Evolutionary conservation across 2,113 vertebrate species (phyloP).

Genomic region (Psittacula cyanocephala): DNA sequence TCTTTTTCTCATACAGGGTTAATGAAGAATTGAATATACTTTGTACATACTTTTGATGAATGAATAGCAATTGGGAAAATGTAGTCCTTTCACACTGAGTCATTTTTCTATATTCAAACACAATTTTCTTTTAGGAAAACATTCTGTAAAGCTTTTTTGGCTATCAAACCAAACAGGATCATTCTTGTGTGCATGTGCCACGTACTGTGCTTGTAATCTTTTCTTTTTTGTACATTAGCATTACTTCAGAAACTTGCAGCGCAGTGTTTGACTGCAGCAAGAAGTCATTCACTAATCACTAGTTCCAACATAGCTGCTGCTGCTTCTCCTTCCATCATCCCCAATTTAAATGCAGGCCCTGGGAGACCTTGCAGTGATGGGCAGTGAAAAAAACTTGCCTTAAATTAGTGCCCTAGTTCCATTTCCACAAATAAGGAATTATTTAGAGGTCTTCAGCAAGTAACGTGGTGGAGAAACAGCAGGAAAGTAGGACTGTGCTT

Average conservation of each 20-base stretch:
- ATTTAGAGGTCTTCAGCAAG: background rate
- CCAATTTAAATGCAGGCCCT: background rate
- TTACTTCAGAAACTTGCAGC: background rate
- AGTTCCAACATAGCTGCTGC: background rate
- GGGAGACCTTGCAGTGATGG: background rate
- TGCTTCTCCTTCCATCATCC: background rate
- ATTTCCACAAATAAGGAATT: background rate
- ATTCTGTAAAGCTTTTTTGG: background rate
- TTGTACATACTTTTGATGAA: background rate
- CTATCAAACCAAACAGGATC: background rate
- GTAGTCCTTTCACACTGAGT: background rate
- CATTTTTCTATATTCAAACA: background rate
- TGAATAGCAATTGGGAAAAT: background rate
- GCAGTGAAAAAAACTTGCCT: background rate
- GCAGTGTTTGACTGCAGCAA: background rate
- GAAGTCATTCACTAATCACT: background rate
- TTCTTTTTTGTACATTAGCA: background rate
- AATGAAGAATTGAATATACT: background rate
- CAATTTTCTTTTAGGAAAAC: background rate
- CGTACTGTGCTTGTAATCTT: background rate
- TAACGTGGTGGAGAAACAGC: background rate
- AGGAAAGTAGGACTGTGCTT: background rate
- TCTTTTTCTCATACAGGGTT: background rate
- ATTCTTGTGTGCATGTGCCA: background rate
- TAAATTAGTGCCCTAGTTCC: background rate